Percentiles rank a stretch among this genome's conserved stretches.
These are phyloP conservation scores for Ahaetulla prasina DNA, from an alignment of 2,113 vertebrate species.

Conservation along the genomic window DNA sequence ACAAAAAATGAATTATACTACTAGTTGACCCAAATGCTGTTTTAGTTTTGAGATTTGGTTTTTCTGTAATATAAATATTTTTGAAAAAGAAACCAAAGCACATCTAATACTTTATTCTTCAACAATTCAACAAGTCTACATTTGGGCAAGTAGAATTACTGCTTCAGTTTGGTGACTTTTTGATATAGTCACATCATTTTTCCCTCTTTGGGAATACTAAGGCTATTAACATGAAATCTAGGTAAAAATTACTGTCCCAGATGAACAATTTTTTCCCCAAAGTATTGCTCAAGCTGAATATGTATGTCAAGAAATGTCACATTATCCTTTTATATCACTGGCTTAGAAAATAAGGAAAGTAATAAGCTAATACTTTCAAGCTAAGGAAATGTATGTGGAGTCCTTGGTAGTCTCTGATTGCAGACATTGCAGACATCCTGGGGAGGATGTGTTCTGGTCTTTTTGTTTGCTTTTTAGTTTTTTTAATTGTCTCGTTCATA, in stretches of 20 bases:
- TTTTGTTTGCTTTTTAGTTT: neutral
- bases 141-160: neutral
- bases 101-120: neutral
- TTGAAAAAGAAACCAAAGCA: neutral
- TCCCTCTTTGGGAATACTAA: neutral
- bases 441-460: neutral
- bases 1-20: neutral
- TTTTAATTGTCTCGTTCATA: neutral
- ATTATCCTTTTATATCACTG: neutral
- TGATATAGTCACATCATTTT: neutral
- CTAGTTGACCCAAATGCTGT: neutral
- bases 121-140: neutral
- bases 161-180: neutral
- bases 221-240: neutral
- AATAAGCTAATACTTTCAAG: neutral
- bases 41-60: neutral
- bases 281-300: neutral
- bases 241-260: neutral
- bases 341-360: neutral
- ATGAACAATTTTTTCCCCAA: neutral
- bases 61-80: neutral
- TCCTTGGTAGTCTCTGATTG: neutral
- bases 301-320: neutral
- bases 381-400: neutral
- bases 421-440: neutral